Evolutionary conservation across 2,888 invertebrate genomes (phyloP).

Genomic region (Mantis religiosa): DNA sequence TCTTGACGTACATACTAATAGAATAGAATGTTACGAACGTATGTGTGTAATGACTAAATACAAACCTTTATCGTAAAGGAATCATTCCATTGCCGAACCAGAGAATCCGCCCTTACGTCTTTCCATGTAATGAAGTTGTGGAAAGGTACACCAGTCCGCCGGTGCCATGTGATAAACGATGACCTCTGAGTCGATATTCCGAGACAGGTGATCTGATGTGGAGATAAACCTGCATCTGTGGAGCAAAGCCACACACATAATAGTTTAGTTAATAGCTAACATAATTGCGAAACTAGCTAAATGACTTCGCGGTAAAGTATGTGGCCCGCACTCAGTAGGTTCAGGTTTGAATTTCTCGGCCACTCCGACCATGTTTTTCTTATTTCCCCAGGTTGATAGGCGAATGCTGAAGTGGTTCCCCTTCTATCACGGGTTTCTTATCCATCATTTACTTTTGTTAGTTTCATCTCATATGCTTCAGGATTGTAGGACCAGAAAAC

Average conservation of each 20-base stretch:
- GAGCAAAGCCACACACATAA: background rate
- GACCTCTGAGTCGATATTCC: constrained; percentile 80
- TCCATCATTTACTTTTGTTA: background rate
- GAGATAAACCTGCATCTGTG: constrained; percentile 36
- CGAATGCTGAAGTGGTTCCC: too few species aligned
- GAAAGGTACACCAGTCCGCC: constrained; percentile 66
- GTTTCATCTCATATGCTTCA: background rate
- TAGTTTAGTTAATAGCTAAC: too few species aligned
- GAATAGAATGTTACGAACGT: too few species aligned
- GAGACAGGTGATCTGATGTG: constrained; percentile 68
- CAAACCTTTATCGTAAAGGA: constrained; percentile 65
- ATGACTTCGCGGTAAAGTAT: too few species aligned
- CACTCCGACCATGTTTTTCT: too few species aligned
- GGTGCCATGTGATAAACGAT: constrained; percentile 82
- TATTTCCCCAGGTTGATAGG: too few species aligned
- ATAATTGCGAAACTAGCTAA: too few species aligned
- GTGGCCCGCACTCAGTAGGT: too few species aligned
- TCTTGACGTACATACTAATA: too few species aligned
- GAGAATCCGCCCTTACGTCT: constrained; percentile 69
- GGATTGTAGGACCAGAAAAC: background rate
- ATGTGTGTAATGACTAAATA: constrained; percentile 34
- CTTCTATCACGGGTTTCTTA: too few species aligned
- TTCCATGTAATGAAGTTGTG: constrained; percentile 91
- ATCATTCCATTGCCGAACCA: constrained; percentile 73
- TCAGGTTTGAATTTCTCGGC: too few species aligned